Conservation (phyloP, 2,113 vertebrate genomes). For the Thymallus thymallus region DNA sequence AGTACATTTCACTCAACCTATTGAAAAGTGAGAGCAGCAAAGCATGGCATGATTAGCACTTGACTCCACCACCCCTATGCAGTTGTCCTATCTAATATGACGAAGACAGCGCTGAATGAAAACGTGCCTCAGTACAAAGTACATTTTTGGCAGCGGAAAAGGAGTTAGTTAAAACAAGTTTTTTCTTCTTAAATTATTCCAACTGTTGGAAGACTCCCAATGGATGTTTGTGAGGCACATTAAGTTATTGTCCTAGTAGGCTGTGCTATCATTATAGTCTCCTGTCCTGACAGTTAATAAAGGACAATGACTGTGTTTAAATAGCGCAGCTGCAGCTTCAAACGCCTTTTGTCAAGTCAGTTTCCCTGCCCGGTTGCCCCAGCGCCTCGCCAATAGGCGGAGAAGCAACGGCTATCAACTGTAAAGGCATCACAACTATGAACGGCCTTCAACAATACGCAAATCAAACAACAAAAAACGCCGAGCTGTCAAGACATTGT, state of each 20-base stretch:
- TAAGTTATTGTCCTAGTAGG: too few species aligned
- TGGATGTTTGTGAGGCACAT: conserved; percentile 11
- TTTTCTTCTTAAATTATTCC: neutral
- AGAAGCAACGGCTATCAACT: neutral
- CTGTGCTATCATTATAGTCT: conserved; percentile 19
- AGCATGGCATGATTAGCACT: neutral
- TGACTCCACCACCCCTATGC: neutral
- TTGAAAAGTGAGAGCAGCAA: neutral
- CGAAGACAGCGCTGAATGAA: neutral
- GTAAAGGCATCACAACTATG: conserved; percentile 2
- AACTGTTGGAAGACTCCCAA: neutral
- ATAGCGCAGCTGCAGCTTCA: conserved; percentile 32
- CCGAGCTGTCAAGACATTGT: neutral
- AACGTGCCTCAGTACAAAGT: neutral
- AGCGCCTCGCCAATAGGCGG: neutral
- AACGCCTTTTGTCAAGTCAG: conserved; percentile 11
- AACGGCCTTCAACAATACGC: neutral
- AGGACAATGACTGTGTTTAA: conserved; percentile 30
- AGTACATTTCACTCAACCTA: conserved; percentile 1
- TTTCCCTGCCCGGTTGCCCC: neutral
- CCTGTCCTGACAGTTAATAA: conserved; percentile 11
- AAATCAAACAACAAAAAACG: conserved; percentile 12
- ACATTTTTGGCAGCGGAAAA: neutral
- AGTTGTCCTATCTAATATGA: neutral
- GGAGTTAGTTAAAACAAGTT: conserved; percentile 11